These are phyloP conservation scores for Cantharis rustica DNA, from an alignment of 2,888 invertebrate genomes.

Conservation along the genomic window DNA sequence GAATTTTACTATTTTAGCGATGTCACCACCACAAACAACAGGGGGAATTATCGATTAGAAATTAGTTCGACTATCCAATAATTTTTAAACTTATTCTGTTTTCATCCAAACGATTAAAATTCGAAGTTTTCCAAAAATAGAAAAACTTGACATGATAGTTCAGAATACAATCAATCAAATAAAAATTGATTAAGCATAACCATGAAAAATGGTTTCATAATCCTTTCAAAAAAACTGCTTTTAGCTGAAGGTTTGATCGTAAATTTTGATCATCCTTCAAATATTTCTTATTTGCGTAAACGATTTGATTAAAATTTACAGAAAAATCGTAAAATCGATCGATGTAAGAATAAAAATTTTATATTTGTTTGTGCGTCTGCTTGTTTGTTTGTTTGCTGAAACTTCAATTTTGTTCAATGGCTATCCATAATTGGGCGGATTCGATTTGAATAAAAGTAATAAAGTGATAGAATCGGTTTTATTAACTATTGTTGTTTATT, in stretches of 20 bases:
- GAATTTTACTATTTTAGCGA: background rate
- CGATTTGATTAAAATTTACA: background rate
- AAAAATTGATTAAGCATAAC: background rate
- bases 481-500: conserved; percentile 27
- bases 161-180: background rate
- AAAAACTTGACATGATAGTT: background rate
- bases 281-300: background rate
- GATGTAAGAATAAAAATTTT: background rate
- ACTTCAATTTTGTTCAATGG: conserved; percentile 18
- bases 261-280: background rate
- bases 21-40: background rate
- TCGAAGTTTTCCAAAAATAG: background rate
- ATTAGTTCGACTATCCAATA: background rate
- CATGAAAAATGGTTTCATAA: background rate
- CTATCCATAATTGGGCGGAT: conserved; percentile 13
- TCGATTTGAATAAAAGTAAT: conserved; percentile 25
- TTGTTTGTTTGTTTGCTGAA: conserved; percentile 11
- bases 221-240: background rate
- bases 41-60: background rate
- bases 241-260: background rate
- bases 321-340: background rate
- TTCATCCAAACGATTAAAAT: background rate
- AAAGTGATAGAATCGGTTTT: conserved; percentile 23
- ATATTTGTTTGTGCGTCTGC: background rate
- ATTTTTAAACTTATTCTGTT: background rate